Percentiles rank a stretch among this genome's conserved stretches.
Evolutionary conservation across 35 echinoderm and acorn worm genomes (phyloP).

Genomic region (Acanthaster planci): DNA sequence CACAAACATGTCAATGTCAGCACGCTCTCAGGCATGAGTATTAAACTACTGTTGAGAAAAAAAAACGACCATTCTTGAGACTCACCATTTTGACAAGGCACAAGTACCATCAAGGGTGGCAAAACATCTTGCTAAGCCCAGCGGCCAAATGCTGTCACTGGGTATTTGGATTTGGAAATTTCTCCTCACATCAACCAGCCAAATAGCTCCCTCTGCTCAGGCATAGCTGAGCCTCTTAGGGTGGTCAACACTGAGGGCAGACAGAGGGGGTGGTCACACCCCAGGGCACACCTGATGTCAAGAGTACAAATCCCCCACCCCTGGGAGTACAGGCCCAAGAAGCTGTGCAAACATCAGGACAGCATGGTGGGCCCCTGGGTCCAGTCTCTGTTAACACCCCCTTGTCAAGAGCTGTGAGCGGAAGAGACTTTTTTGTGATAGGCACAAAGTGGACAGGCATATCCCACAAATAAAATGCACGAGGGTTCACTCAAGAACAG

Average conservation of each 20-base stretch:
- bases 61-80: background rate
- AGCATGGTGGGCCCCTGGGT: background rate
- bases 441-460: background rate
- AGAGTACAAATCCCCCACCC: background rate
- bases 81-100: background rate
- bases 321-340: background rate
- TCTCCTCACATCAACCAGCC: background rate
- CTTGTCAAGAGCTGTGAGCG: background rate
- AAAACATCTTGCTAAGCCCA: background rate
- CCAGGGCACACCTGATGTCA: background rate
- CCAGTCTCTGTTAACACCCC: background rate
- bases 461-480: background rate
- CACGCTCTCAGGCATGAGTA: background rate
- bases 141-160: background rate
- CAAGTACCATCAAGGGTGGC: background rate
- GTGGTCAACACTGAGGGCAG: background rate
- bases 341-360: background rate
- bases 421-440: background rate
- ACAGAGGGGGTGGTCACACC: constrained; percentile 25
- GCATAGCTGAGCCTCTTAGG: background rate
- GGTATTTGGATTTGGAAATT: background rate
- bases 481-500: no score
- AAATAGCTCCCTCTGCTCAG: background rate
- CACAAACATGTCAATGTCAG: background rate
- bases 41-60: background rate